Evolutionary conservation across 2,113 vertebrate genomes (phyloP).

Genomic region (Solea solea): DNA sequence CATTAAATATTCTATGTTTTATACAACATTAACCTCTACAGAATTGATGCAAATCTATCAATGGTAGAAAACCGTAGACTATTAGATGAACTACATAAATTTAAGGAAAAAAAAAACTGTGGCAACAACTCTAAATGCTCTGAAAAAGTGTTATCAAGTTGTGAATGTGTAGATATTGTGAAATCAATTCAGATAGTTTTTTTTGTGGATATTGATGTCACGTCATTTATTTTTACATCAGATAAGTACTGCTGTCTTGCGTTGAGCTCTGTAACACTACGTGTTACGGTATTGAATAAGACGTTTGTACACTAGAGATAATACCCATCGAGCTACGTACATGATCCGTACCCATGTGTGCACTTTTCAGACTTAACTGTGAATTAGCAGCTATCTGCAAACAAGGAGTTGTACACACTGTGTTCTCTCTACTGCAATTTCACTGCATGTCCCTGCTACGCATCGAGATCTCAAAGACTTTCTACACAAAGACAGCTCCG

Average conservation of each 20-base stretch:
- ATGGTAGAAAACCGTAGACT: constrained; percentile 69
- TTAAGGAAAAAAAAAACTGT: constrained; percentile 55
- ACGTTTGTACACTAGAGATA: constrained; percentile 53
- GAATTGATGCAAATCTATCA: constrained; percentile 67
- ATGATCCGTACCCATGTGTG: constrained; percentile 70
- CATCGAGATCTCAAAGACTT: constrained; percentile 66
- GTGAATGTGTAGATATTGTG: constrained; percentile 82
- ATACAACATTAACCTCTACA: constrained; percentile 72
- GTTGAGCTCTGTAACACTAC: constrained; percentile 66
- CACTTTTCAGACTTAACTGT: constrained; percentile 77
- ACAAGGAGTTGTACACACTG: constrained; percentile 68
- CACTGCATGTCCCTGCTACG: constrained; percentile 76
- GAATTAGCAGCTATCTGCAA: constrained; percentile 74
- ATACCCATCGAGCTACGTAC: constrained; percentile 60
- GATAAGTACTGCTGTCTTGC: constrained; percentile 69
- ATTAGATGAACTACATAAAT: constrained; percentile 59
- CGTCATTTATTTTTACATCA: constrained; percentile 73
- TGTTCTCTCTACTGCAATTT: constrained; percentile 68
- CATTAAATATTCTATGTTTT: constrained; percentile 75
- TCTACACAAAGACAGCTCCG: constrained; percentile 57
- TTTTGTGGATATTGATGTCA: constrained; percentile 75
- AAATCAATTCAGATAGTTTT: constrained; percentile 67
- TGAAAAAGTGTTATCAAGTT: constrained; percentile 68
- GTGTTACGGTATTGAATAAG: constrained; percentile 62
- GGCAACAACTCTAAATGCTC: constrained; percentile 61